Evolutionary conservation across 2,888 invertebrate genomes (phyloP), one percentile per base, ranked within the genome.

Genomic region (Nipponacmea schrenckii): DNA sequence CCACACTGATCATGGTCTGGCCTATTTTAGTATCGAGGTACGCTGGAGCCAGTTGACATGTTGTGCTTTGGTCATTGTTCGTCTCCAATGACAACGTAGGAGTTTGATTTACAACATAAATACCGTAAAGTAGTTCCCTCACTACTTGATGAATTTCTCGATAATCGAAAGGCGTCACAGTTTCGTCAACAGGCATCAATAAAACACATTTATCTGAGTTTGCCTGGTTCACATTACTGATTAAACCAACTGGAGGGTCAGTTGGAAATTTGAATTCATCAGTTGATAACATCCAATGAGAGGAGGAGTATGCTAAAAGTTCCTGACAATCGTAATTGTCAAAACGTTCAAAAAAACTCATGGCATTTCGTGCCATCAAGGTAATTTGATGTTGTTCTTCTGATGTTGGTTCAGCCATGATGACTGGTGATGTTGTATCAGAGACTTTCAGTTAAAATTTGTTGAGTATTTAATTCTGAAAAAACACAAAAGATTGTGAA

Each of bases 71-170:
- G 71, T 89, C 89, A 79, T 83, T 88, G 74, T 89, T 89, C 5
- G 87, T 84, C 67, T 89, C 88, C 24, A 89, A 76, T 3, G 85
- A 81, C 12, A 89, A 80, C 15, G 77, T 77, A 1, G 89, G 89
- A n/a, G 86, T 82, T 74, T 89, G 88, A 76, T 89, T 88, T 31
- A 89, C 75, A 0, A 85, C 85, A 78, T 83, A 89, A 31, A 89
- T 85, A 7, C 88, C 89, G 69, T 84, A 78, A 0, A 86, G 87
- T 44, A 89, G 76, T 77, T 89, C 89, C 45, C 86, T 77, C 5
- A 89, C 79, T 46, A 89, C 83, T 72, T 88, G 88, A 77, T 89
- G 89, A 17, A 89, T 71, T 74, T 89, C 88, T 48, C 88, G 73
- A 71, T 85, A 83, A 73, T 88, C 87, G 2, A 87, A 67, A 2